These are phyloP conservation scores for Equus przewalskii DNA, from an alignment of 2,113 vertebrate species.

Conservation along the genomic window DNA sequence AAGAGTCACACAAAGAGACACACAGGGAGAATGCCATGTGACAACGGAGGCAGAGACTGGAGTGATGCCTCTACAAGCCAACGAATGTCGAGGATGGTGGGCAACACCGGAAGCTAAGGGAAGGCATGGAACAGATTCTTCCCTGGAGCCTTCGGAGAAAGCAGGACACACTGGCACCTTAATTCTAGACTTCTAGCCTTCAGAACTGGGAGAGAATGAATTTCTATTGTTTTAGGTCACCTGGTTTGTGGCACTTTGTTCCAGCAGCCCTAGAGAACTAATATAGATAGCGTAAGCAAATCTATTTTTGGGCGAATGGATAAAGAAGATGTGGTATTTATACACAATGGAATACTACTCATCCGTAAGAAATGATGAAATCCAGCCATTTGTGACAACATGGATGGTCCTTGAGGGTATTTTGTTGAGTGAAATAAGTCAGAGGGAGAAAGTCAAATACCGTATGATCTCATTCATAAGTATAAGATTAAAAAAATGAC, in stretches of 20 bases:
- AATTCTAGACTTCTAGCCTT: background rate
- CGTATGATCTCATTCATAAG: no score
- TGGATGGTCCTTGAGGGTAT: no score
- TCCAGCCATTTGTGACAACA: no score
- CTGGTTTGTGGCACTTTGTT: background rate
- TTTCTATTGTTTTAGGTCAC: background rate
- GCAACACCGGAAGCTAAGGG: background rate
- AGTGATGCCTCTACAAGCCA: background rate
- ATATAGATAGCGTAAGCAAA: background rate
- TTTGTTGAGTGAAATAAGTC: no score
- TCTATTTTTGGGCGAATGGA: background rate
- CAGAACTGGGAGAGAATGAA: background rate
- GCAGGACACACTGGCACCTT: background rate
- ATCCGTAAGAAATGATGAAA: no score
- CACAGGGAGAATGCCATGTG: background rate
- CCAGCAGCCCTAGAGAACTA: background rate
- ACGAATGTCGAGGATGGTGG: background rate
- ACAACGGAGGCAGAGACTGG: background rate
- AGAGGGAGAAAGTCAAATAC: no score
- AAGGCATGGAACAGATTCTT: background rate
- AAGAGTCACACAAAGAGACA: background rate
- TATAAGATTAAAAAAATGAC: no score
- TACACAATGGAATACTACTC: no score
- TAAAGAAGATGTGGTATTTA: no score
- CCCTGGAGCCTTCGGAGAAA: background rate